Evolutionary conservation across 2,113 vertebrate species (phyloP), one percentile per base, ranked within the genome.

Genomic region (Gallinago paraguaiae): DNA sequence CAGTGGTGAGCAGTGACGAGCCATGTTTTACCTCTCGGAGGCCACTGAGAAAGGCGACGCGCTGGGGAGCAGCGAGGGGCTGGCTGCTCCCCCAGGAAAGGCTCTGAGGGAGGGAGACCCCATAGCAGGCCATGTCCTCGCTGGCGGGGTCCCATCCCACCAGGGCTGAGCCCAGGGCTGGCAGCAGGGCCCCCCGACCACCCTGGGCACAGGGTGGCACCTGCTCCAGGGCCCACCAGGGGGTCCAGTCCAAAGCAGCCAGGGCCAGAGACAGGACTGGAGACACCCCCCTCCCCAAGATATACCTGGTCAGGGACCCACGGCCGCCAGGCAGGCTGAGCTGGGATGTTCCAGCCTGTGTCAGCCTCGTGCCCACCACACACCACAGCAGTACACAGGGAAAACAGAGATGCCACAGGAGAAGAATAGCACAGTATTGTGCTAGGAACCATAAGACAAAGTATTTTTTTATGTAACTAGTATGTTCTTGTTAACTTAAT

Each of bases 311-410:
- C n/a, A 67, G 71, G 51, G 46, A 31, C 13, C 6, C 23, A 23
- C 0, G 0, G 9, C 19, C 19, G 30, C 4, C 2, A n/a, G 41
- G 25, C 5, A 31, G 53, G 67, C 31, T 22, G 28, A 27, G 24
- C 25, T 53, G 48, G 31, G 28, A 33, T 4, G 3, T 9, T 23
- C 18, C 16, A 10, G 25, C 10, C 9, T 5, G 13, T 18, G 9
- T 43, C 74, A 46, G 51, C 35, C 30, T 33, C 0, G 0, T 56
- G 13, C 31, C 48, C 61, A 59, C 35, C 0, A 0, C 74, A 19
- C 56, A 63, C 9, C 10, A 8, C 43, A 75, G 37, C 19, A 35
- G 30, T 30, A 30, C 8, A 48, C 25, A 37, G 0, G 5, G 20
- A 45, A 78, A 78, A 91, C 17, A 8, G 57, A 75, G 69, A 24